A percentile compares a stretch with the other conserved stretches of the same genome.
Conservation (phyloP, 2,113 vertebrate genomes). For the Erythrolamprus reginae region DNA sequence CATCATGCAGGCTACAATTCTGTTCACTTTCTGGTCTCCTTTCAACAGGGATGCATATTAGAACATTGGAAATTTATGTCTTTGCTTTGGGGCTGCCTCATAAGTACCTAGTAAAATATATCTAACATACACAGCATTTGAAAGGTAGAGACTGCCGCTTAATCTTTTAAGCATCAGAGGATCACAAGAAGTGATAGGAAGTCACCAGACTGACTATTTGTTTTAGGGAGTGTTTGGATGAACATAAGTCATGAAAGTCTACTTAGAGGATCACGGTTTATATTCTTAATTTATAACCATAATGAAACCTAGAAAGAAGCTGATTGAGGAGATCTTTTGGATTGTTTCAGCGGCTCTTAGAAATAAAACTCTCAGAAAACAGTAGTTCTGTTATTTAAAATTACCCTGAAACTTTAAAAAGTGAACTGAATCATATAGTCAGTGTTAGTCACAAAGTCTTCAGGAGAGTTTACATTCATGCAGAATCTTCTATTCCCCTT, state of each 20-base stretch:
- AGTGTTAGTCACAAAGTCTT: neutral
- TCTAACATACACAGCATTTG: neutral
- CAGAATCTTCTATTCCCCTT: neutral
- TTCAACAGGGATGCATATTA: neutral
- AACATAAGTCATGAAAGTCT: neutral
- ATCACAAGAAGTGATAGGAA: neutral
- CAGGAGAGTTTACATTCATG: neutral
- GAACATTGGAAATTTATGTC: neutral
- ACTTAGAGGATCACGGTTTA: neutral
- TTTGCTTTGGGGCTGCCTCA: neutral
- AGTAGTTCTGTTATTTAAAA: neutral
- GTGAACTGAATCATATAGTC: neutral
- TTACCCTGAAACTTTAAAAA: neutral
- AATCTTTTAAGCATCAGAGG: neutral
- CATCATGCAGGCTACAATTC: neutral
- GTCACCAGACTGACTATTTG: neutral
- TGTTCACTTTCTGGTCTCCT: neutral
- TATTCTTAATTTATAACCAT: neutral
- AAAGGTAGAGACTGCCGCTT: neutral
- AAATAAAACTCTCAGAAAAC: neutral
- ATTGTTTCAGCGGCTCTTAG: neutral
- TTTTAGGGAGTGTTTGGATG: neutral
- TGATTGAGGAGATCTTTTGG: neutral
- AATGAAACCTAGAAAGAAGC: neutral
- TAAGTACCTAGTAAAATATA: neutral